A percentile compares a stretch with the other conserved stretches of the same genome.
phyloP scores from a whole-genome alignment of 1,140 invertebrate genomes.

The Eriosoma lanigerum region DNA sequence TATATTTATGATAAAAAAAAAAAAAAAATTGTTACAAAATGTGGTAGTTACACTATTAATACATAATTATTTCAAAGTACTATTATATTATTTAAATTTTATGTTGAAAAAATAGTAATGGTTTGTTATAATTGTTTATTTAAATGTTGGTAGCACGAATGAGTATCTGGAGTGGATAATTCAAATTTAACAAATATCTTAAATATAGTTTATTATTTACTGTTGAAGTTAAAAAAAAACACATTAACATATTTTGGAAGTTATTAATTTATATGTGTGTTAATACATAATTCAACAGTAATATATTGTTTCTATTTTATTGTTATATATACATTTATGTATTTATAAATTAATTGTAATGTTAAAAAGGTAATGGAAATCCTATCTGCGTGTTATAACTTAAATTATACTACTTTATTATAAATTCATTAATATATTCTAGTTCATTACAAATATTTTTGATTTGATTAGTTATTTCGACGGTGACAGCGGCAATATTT shows the following conservation, averaged over 20 bases:
- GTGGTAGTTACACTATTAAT: too few relatives aligned
- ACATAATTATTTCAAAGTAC: too few relatives aligned
- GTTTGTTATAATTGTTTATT: background rate
- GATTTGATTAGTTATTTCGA: constrained; percentile 50
- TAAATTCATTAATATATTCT: constrained; percentile 16
- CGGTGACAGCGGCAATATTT: constrained; percentile 48
- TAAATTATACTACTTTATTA: background rate
- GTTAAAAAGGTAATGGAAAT: background rate
- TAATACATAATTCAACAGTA: too few relatives aligned
- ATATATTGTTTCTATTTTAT: background rate
- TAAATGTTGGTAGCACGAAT: background rate
- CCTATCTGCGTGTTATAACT: background rate
- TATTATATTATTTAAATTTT: too few relatives aligned
- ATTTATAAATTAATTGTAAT: background rate
- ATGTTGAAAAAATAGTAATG: background rate
- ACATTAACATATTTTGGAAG: too few relatives aligned
- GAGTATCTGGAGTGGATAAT: background rate
- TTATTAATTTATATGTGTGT: too few relatives aligned
- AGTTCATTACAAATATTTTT: constrained; percentile 39
- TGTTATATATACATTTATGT: background rate
- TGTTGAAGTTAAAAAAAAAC: background rate
- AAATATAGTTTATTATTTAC: background rate
- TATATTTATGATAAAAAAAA: too few relatives aligned
- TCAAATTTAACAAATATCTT: background rate
- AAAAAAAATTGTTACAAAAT: too few relatives aligned